phyloP scores from a whole-genome alignment of 1,140 invertebrate species.

The Charaxes varanes region DNA sequence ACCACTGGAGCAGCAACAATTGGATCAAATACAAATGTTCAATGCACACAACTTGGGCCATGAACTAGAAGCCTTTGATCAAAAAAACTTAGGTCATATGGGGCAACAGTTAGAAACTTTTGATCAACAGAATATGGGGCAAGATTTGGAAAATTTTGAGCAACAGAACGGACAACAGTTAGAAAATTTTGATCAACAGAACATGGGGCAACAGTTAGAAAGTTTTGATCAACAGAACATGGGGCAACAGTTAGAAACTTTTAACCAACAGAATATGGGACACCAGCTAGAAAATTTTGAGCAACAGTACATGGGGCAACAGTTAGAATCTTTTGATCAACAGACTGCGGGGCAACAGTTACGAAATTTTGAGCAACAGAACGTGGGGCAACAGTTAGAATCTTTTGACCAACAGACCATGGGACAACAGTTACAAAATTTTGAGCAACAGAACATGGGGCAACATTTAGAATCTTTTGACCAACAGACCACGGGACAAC shows the following conservation, averaged over 20 bases:
- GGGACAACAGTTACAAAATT: neutral
- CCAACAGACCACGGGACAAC: too few species aligned
- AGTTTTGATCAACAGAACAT: constrained; percentile 17
- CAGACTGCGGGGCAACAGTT: neutral
- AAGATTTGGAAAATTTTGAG: constrained; percentile 4
- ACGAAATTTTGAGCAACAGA: constrained; percentile 4
- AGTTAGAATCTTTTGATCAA: too few species aligned
- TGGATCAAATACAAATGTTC: neutral
- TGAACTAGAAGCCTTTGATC: constrained; percentile 9
- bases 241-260: constrained; percentile 4
- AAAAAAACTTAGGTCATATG: constrained; percentile 28
- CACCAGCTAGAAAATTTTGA: constrained; percentile 1
- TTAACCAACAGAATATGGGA: constrained; percentile 6
- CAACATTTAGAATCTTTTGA: too few species aligned
- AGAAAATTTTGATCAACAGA: constrained; percentile 2
- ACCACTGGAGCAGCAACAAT: constrained; percentile 2
- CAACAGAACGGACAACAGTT: constrained; percentile 6
- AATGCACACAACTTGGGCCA: neutral
- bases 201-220: constrained; percentile 2
- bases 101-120: constrained; percentile 16
- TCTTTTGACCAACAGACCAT: constrained; percentile 6
- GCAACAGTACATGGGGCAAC: neutral
- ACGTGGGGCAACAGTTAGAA: neutral
- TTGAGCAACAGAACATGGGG: neutral
- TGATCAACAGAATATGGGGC: too few species aligned